Evolutionary conservation across 2,888 invertebrate genomes (phyloP), one percentile per base, ranked within the genome.

Genomic region (Sesia apiformis): DNA sequence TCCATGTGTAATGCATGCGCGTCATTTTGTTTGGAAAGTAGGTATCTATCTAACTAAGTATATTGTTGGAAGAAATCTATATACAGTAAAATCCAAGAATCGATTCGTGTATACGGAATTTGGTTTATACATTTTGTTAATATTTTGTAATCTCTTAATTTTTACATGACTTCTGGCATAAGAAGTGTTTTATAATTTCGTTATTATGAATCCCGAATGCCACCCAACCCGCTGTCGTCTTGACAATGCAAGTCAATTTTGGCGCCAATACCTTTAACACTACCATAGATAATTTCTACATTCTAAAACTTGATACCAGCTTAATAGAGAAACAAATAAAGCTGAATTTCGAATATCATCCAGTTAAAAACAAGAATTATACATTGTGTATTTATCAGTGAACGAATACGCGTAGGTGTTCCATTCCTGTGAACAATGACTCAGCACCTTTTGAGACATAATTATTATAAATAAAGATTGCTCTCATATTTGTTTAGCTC

Each of bases 381-480:
- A 42, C 7, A 7, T 38, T 38, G 50, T 63, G 58, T 38, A 62
- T 55, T 61, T 61, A 23, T 23, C 59, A 60, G 57, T 63, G 63
- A 61, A 65, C 61, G 63, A 66, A 58, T 55, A 67, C 63, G 75
- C 81, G 84, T 86, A 84, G 88, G 88, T 84, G 87, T 86, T 86
- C 86, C 76, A 63, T 80, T 89, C 79, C 81, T 72, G 70, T 67
- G 84, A 86, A 88, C 63, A 73, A 79, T 89, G 88, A 89, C 88
- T 82, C 64, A 84, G 75, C 65, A 69, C 70, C 71, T 72, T 54
- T 63, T 66, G 60, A 64, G 60, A 69, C 72, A 78, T 80, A 85
- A 86, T 87, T 85, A 87, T 83, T 76, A 80, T 84, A 82, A 84
- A 84, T 84, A 86, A 85, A 82, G 77, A 78, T 72, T 69, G 70